Evolutionary conservation across 2,797 vertebrate species (phyloP).

Genomic region (Oceanodroma leucorhoa): DNA sequence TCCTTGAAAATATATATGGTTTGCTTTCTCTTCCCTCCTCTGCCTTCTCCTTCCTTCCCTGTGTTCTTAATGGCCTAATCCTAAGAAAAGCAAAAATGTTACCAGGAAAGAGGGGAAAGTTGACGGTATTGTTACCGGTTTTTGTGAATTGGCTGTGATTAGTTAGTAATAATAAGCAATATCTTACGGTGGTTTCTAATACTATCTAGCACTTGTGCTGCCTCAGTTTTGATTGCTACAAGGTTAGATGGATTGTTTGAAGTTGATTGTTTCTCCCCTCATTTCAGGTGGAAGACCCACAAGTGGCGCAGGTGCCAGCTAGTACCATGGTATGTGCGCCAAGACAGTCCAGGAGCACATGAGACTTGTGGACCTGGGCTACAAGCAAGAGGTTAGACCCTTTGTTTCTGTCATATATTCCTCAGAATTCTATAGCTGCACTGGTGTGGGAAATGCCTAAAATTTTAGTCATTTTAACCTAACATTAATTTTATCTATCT

Average conservation of each 20-base stretch:
- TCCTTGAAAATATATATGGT: not conserved
- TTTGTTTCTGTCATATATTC: not conserved
- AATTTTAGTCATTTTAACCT: not conserved
- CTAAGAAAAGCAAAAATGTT: not conserved
- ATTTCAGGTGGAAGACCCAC: slow-evolving; percentile 93
- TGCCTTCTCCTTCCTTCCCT: not conserved
- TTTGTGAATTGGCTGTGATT: not conserved
- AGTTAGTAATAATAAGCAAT: not conserved
- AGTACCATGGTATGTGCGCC: slow-evolving; percentile 90
- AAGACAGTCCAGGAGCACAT: slow-evolving; percentile 86
- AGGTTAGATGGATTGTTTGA: not conserved
- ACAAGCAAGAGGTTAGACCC: slow-evolving; percentile 90
- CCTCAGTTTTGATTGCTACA: not conserved
- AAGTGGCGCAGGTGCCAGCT: slow-evolving; percentile 97
- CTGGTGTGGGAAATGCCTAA: not conserved
- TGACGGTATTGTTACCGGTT: not conserved
- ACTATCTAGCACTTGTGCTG: not conserved
- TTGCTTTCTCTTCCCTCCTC: not conserved
- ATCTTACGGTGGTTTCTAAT: not conserved
- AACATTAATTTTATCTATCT: not conserved
- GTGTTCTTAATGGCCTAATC: not conserved
- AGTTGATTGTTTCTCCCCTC: not conserved
- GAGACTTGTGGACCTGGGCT: slow-evolving; percentile 92
- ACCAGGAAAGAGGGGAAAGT: not conserved
- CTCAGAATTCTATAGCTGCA: not conserved